phyloP scores from a whole-genome alignment of 2,888 invertebrate genomes.

The Macaria liturata region DNA sequence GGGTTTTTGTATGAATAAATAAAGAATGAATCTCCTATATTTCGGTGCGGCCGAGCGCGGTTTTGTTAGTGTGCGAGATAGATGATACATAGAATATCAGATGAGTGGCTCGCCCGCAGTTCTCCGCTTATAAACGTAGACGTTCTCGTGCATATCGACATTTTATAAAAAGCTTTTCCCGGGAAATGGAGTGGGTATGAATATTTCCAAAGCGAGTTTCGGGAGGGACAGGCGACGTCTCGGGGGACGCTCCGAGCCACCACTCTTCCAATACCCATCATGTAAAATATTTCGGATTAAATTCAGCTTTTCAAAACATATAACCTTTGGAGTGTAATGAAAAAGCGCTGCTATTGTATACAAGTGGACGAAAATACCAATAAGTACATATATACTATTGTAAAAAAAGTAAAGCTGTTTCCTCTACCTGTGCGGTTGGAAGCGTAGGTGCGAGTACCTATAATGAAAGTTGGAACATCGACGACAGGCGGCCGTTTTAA shows the following conservation, averaged over 20 bases:
- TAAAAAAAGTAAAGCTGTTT: too few relatives aligned
- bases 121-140: slow-evolving; percentile 38
- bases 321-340: background rate
- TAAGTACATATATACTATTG: background rate
- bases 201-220: slow-evolving; percentile 49
- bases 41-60: slow-evolving; percentile 28
- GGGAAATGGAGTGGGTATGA: slow-evolving; percentile 51
- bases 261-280: slow-evolving; percentile 9
- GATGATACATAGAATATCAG: slow-evolving; percentile 41
- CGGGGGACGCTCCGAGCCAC: slow-evolving; percentile 39
- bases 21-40: slow-evolving; percentile 38
- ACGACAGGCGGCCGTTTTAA: slow-evolving; percentile 47
- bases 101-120: slow-evolving; percentile 30
- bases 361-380: background rate
- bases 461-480: slow-evolving; percentile 24
- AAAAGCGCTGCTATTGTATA: background rate
- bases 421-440: background rate
- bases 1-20: slow-evolving; percentile 43
- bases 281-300: slow-evolving; percentile 29
- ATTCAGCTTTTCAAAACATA: slow-evolving; percentile 35
- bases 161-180: slow-evolving; percentile 51
- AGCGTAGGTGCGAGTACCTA: background rate
- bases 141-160: slow-evolving; percentile 46
- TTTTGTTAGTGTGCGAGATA: slow-evolving; percentile 28
- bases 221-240: slow-evolving; percentile 45